Evolutionary conservation across 2,113 vertebrate species (phyloP), one percentile per base, ranked within the genome.

Genomic region (Scalopus aquaticus): DNA sequence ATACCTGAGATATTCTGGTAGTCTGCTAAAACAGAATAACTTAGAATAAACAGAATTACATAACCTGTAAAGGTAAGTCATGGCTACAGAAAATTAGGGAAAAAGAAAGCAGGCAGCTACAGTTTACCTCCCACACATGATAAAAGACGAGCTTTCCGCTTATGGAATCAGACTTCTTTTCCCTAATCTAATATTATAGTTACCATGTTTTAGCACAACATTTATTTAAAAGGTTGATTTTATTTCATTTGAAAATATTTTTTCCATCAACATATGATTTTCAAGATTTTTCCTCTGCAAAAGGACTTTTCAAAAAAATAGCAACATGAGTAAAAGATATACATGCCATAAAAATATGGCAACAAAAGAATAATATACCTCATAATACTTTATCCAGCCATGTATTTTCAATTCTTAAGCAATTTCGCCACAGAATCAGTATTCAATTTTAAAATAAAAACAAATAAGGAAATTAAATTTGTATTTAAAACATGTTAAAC

Each of bases 211-310:
- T 10, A 65, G 9, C 35, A n/a, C 0, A n/a, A 32, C 26, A 60
- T 82, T 87, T 88, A 83, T 81, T 81, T 79, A 22, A 88, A 87
- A 82, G 32, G 16, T 83, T 94, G 19, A 87, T 77, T 88, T 82
- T 84, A 89, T 93, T 94, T 97, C 9, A 88, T 72, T 90, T 77
- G 5, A 90, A 94, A 95, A 60, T 91, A 88, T 76, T 92, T 77
- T 54, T 84, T 70, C 54, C 85, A 3, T 35, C 67, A 76, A 79
- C 20, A 35, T 12, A 32, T 56, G 24, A 76, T 91, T 88, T 92
- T 82, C 49, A 74, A 91, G 79, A 7, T 76, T 65, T 76, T 26
- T 86, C 8, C 22, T 58, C 6, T 62, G 15, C 46, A 54, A 32
- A 77, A 81, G 64, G 3, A 3, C 51, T 44, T 93, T n/a, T 56